Percentiles rank a stretch among this genome's conserved stretches.
These are phyloP conservation scores for Halcyon leucocephala DNA, from an alignment of 2,797 vertebrate species.

Conservation along the genomic window DNA sequence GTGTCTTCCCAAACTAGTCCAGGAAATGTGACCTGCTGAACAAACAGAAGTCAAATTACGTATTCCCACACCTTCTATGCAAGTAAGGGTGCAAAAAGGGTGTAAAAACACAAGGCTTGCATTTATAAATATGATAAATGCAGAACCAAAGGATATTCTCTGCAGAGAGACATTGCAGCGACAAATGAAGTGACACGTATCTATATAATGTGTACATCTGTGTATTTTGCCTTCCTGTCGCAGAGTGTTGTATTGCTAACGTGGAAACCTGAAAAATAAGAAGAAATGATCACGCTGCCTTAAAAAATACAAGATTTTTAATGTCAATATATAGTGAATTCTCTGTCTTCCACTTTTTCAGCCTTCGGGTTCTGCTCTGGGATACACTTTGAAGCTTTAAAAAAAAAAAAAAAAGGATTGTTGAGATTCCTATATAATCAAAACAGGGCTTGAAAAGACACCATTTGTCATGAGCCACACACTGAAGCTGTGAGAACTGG, in stretches of 20 bases:
- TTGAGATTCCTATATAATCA: constrained; percentile 21
- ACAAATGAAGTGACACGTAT: background rate
- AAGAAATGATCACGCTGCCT: background rate
- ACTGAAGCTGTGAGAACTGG: constrained; percentile 37
- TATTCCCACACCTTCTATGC: background rate
- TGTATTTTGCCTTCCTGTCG: background rate
- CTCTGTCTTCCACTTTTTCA: background rate
- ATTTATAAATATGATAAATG: background rate
- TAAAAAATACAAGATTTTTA: background rate
- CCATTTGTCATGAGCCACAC: constrained; percentile 10
- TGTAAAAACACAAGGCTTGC: background rate
- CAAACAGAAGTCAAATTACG: background rate
- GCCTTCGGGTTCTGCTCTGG: background rate
- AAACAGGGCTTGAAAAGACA: constrained; percentile 27
- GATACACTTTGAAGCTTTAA: background rate
- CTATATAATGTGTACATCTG: background rate
- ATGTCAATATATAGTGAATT: background rate
- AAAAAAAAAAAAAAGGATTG: background rate
- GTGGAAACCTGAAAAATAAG: background rate
- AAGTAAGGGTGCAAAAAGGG: background rate
- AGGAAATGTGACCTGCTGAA: background rate
- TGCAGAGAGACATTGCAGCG: background rate
- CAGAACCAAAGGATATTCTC: background rate
- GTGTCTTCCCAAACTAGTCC: background rate
- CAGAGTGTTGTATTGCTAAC: background rate